Percentiles rank a stretch among this genome's conserved stretches.
Conservation (phyloP, 2,888 invertebrate genomes). For the Meghimatium bilineatum region DNA sequence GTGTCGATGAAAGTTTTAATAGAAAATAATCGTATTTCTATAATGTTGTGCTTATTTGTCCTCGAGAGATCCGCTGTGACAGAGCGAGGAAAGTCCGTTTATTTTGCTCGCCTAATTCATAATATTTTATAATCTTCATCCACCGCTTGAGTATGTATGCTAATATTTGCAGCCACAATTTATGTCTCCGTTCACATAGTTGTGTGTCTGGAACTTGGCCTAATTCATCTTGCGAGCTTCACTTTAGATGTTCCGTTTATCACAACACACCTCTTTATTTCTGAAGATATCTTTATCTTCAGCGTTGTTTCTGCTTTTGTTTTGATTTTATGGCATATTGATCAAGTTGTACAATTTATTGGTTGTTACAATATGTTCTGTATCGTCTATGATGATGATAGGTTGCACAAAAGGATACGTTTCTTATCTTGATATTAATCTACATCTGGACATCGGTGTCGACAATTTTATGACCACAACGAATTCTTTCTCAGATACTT, state of each 20-base stretch:
- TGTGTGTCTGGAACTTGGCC: neutral
- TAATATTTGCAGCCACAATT: slow-evolving; percentile 33
- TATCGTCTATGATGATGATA: no score
- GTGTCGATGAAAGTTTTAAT: slow-evolving; percentile 33
- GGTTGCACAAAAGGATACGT: no score
- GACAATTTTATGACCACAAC: no score
- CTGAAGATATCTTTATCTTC: neutral
- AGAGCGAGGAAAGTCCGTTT: slow-evolving; percentile 5
- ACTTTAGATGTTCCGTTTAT: neutral
- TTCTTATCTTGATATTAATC: no score
- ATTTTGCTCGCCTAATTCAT: slow-evolving; percentile 1
- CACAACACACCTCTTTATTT: neutral
- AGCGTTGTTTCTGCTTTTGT: no score
- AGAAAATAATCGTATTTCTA: slow-evolving; percentile 32
- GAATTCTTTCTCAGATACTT: no score
- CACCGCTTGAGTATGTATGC: slow-evolving; percentile 9
- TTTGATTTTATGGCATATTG: no score
- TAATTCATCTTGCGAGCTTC: neutral
- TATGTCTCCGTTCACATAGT: neutral
- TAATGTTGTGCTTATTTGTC: slow-evolving; percentile 38
- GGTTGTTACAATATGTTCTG: no score
- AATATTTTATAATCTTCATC: neutral
- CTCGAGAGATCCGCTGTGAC: slow-evolving; percentile 12
- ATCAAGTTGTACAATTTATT: no score
- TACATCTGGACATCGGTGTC: no score